phyloP scores from a whole-genome alignment of 2,797 vertebrate species.

The Holocentrus rufus region DNA sequence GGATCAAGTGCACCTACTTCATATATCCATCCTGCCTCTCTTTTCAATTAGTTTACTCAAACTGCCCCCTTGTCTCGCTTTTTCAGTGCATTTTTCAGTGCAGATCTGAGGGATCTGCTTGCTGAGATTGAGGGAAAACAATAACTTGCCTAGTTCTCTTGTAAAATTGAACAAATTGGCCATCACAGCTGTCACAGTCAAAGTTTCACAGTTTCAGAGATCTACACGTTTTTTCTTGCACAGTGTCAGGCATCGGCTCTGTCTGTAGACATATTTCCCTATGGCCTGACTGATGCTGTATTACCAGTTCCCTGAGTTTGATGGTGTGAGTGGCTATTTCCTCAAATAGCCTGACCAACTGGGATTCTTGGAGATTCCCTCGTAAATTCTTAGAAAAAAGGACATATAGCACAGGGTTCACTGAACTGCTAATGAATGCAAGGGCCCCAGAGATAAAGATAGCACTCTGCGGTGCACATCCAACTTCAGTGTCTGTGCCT shows the following conservation, averaged over 20 bases:
- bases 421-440: conserved; percentile 83
- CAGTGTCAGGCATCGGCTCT: not conserved
- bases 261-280: conserved; percentile 42
- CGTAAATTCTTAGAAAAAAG: conserved; percentile 79
- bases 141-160: no score
- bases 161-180: no score
- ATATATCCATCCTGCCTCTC: no score
- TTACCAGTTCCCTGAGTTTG: conserved; percentile 35
- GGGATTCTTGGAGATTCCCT: conserved; percentile 69
- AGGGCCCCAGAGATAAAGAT: conserved; percentile 77
- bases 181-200: not conserved
- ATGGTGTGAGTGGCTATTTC: conserved; percentile 70
- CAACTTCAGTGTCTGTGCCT: conserved; percentile 42
- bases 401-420: conserved; percentile 85
- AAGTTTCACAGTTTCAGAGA: not conserved
- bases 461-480: conserved; percentile 67
- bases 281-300: conserved; percentile 43
- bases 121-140: no score
- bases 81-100: no score
- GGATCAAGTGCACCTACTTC: no score
- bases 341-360: conserved; percentile 79
- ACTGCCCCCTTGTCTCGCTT: no score
- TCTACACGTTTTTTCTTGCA: not conserved
- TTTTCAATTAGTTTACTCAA: no score
- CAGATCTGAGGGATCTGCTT: no score